Evolutionary conservation across 2,888 invertebrate species (phyloP), one percentile per base, ranked within the genome.

Genomic region (Pterostichus niger): DNA sequence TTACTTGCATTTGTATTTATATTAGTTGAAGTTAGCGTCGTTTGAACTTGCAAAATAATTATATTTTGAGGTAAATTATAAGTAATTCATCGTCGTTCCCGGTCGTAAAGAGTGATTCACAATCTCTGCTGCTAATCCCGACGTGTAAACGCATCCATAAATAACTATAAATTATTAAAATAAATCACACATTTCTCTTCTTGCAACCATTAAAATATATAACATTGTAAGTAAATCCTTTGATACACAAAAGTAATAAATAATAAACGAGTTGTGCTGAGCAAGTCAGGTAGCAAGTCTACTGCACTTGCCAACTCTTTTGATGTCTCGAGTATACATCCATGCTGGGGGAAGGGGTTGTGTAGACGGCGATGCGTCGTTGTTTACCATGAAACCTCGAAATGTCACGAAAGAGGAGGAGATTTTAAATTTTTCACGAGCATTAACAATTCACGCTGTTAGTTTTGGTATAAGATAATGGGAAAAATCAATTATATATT

Each of bases 381-480:
- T 80, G 80, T 80, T 80, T 80, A 80, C 80, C 64, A 68, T 64
- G 68, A 64, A 77, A 68, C 64, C 68, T 64, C 64, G 64, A 80
- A 80, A 80, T 80, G 80, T 80, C 80, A 80, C 80, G 80, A 49
- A 80, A 15, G 80, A 80, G 80, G 64, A 80, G 64, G 64, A 44
- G 64, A 68, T n/a, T 61, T 79, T 79, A 61, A 61, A 79, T 79
- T 61, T 61, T 79, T 79, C 61, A 79, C 46, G 40, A 49, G 78
- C 15, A 61, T 80, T 80, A 80, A 80, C 33, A 52, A 80, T 80
- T 64, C 52, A 80, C 49, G 31, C 64, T 52, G 80, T 68, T 80
- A 80, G 80, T 80, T 80, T 80, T 80, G 80, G 80, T 79, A 68
- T 64, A 80, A 80, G 80, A 80, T 80, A 80, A 80, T 80, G 52